Conservation (phyloP, 2,797 vertebrate species). For the Coranthus polyacanthus region DNA sequence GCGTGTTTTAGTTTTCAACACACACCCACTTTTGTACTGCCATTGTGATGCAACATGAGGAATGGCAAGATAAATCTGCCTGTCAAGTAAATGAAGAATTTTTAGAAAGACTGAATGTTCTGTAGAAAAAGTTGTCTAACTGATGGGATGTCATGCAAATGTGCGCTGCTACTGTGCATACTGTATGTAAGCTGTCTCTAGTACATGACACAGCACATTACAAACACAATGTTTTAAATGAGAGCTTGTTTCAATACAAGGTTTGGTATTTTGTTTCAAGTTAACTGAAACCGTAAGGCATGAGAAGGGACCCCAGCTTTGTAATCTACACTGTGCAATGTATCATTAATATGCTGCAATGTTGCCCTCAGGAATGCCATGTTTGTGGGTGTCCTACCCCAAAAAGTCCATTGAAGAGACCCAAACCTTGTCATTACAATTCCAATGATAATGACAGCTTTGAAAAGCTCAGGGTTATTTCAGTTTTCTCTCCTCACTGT, state of each 20-base stretch:
- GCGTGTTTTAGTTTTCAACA: constrained; percentile 48
- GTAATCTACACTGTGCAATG: constrained; percentile 81
- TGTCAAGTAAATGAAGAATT: constrained; percentile 1
- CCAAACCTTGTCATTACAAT: constrained; percentile 89
- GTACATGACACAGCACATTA: constrained; percentile 77
- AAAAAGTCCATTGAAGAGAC: constrained; percentile 85
- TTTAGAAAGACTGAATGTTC: neutral
- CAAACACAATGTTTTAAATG: constrained; percentile 62
- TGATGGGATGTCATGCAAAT: constrained; percentile 34
- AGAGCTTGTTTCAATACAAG: constrained; percentile 57
- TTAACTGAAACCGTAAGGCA: constrained; percentile 76
- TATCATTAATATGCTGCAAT: constrained; percentile 87
- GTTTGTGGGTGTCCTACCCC: constrained; percentile 89
- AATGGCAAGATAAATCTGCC: constrained; percentile 2
- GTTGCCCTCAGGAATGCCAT: constrained; percentile 85
- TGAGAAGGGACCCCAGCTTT: constrained; percentile 79
- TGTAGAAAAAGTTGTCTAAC: constrained; percentile 15
- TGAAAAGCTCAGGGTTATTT: constrained; percentile 85
- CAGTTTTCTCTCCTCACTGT: constrained; percentile 85
- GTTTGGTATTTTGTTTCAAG: constrained; percentile 76
- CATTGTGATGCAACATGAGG: constrained; percentile 42
- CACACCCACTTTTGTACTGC: constrained; percentile 58
- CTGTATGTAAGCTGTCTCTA: constrained; percentile 31
- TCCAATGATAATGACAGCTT: constrained; percentile 89
- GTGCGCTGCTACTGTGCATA: constrained; percentile 17